Conservation (phyloP, 2,113 vertebrate species). For the Petaurus breviceps region DNA sequence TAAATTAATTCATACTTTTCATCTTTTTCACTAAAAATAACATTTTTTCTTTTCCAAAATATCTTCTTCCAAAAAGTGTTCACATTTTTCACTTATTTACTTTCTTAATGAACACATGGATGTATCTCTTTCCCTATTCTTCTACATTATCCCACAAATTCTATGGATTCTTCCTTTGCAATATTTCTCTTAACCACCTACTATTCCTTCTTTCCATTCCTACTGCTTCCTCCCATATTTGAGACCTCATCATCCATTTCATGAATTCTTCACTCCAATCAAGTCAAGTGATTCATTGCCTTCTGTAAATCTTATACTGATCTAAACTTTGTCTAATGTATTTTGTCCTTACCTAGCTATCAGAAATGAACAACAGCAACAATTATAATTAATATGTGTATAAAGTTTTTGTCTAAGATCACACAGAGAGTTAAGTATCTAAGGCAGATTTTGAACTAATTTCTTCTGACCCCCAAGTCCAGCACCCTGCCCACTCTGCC, state of each 20-base stretch:
- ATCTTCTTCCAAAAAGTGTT: too few species aligned
- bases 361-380: not conserved
- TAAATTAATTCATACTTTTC: not conserved
- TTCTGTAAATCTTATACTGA: too few species aligned
- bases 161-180: too few species aligned
- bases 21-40: too few species aligned
- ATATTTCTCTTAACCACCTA: too few species aligned
- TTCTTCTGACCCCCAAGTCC: not conserved
- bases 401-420: not conserved
- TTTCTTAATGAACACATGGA: too few species aligned
- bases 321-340: too few species aligned
- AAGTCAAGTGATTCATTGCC: too few species aligned
- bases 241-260: not conserved
- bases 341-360: not conserved
- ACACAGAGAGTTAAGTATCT: not conserved
- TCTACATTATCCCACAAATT: too few species aligned
- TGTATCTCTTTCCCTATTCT: too few species aligned
- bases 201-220: not conserved
- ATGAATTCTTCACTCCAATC: not conserved
- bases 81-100: too few species aligned
- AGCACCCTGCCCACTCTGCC: not conserved
- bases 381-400: not conserved
- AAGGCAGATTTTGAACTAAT: not conserved
- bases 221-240: not conserved
- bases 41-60: too few species aligned